Evolutionary conservation across 1,140 invertebrate species (phyloP), one percentile per base, ranked within the genome.

Genomic region (Heliconius himera): DNA sequence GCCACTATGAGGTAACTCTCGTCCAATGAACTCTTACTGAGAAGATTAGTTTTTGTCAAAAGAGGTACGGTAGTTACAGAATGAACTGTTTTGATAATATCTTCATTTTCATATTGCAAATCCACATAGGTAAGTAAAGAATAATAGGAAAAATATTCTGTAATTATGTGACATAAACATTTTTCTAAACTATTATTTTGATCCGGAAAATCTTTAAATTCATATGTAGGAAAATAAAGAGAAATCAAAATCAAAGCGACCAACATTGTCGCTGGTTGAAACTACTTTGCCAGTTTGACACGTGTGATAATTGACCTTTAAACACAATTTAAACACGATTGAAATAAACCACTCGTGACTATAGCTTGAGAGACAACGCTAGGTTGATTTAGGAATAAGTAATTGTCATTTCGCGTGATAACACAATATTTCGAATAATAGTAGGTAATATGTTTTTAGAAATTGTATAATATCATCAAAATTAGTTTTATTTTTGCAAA

Each of bases 1-100:
- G 82, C 79, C n/a, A 79, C 36, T 46, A 86, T 81, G 36, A 86
- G n/a, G 56, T 85, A 83, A 20, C 66, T 77, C 8, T 73, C 72
- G n/a, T 74, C 80, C 18, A 6, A 2, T 1, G 33, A 66, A 16
- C 22, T 66, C n/a, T 60, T 60, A 22, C 2, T 60, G 11, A 60
- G 8, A 22, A n/a, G 20, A 60, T 60, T n/a, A 1, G 20, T 26
- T 22, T 60, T 60, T 60, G 9, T 3, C 54, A 60, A 4, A 22
- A 60, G 20, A 13, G 54, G 8, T 60, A 22, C 54, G 20, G 1
- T n/a, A n/a, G 54, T 22, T 2, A 22, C 16, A 22, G 71, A 22
- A 36, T 82, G 71, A 38, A 87, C 56, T 22, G 38, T 51, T 76
- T 81, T 76, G 49, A 85, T 20, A 22, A 85, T 46, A 5, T 74